Conservation (phyloP, 1,140 invertebrate species). For the Caerostris darwini region DNA sequence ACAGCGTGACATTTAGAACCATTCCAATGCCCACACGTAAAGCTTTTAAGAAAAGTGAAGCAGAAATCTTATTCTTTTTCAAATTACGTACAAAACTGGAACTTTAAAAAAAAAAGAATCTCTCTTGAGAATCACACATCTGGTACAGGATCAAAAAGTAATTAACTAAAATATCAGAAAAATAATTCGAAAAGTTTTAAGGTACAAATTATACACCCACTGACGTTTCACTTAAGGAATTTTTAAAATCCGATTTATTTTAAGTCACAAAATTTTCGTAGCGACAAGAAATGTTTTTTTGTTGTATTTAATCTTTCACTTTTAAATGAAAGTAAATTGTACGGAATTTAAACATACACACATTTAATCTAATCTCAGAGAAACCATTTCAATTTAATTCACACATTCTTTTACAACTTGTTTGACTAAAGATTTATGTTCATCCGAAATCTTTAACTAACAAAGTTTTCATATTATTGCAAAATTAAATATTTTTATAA, state of each 20-base stretch:
- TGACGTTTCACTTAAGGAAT: conserved; percentile 42
- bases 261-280: not conserved
- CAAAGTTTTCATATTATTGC: no score
- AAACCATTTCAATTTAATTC: no score
- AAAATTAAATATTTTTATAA: no score
- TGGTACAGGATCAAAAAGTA: conserved; percentile 57
- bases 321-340: not conserved
- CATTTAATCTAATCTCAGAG: no score
- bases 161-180: conserved; percentile 49
- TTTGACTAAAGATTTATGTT: no score
- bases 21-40: conserved; percentile 15
- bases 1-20: not conserved
- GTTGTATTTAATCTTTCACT: not conserved
- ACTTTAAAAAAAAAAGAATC: not conserved
- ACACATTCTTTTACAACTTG: no score
- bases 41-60: conserved; percentile 2
- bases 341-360: no score
- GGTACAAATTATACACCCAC: not conserved
- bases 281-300: not conserved
- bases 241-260: not conserved
- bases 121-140: conserved; percentile 50
- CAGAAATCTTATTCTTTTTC: not conserved
- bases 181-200: conserved; percentile 35
- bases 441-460: no score
- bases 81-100: conserved; percentile 5